A percentile compares a stretch with the other conserved stretches of the same genome.
Conservation (phyloP, 1,140 invertebrate genomes). For the Metaphire vulgaris region DNA sequence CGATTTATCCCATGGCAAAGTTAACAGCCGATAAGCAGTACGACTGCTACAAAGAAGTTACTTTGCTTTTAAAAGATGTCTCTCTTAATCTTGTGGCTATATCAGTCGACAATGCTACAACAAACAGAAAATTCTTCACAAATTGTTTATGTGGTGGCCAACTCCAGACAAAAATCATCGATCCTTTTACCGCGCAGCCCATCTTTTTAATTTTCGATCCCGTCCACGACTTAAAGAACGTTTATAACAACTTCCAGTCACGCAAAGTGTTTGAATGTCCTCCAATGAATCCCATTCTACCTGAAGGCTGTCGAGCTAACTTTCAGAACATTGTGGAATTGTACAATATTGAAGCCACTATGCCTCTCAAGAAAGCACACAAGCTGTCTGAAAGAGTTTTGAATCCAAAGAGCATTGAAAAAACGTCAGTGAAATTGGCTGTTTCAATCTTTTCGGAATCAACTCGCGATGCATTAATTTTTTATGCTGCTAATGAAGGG, state of each 20-base stretch:
- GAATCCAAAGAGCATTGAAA: neutral
- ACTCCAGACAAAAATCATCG: neutral
- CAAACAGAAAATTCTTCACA: constrained; percentile 1
- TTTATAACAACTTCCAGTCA: neutral
- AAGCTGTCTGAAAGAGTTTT: neutral
- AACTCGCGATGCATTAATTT: neutral
- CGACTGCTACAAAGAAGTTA: constrained; percentile 4
- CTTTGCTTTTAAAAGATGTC: neutral
- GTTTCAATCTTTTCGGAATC: neutral
- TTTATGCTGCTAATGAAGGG: neutral
- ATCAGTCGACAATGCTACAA: constrained; percentile 1
- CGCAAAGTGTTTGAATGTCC: neutral
- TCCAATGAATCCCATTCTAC: neutral
- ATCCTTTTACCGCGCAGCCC: neutral
- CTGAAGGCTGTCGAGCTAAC: neutral
- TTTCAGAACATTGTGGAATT: neutral
- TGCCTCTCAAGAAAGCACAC: constrained; percentile 8
- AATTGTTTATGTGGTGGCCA: neutral
- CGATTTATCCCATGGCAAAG: constrained; percentile 1
- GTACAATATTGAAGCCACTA: neutral
- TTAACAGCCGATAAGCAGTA: neutral
- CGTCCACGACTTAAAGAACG: constrained; percentile 3
- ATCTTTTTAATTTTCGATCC: constrained; percentile 1
- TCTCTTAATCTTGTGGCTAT: neutral
- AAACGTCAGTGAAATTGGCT: constrained; percentile 2